Evolutionary conservation across 2,113 vertebrate genomes (phyloP), one percentile per base, ranked within the genome.

Genomic region (Trogon melanurus): DNA sequence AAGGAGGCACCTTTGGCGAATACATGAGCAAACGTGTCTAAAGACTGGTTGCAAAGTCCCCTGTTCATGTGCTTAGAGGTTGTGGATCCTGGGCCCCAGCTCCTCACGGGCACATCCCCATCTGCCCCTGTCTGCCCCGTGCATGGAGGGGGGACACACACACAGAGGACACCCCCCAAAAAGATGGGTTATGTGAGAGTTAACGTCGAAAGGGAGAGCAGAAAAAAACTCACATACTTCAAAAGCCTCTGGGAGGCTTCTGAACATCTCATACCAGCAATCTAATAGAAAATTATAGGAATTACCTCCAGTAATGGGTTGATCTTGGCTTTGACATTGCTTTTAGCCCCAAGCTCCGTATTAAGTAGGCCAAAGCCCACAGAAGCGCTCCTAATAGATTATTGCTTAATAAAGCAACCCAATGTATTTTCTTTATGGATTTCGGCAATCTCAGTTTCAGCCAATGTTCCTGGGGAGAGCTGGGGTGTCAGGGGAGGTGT

Each of bases 21-120:
- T 72, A 12, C 96, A 54, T 50, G 96, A 96, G 71, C 82, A 85
- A 95, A 95, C 96, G 48, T 27, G 94, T 82, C 90, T 89, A 61
- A 88, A 50, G 5, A 54, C 62, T 88, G 89, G 44, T 64, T 96
- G 92, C 78, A 71, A 73, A 62, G 94, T 91, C 66, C 90, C 88
- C 27, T 23, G 36, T 36, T 36, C 36, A 36, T n/a, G 47, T 11
- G 30, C 70, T 71, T 14, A 30, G 72, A 32, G 8, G 5, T 7
- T 0, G 0, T 0, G 0, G 84, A 88, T 41, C 66, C 50, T 2
- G 0, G 23, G 79, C 91, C 93, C 88, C 69, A 57, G 29, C 76
- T 80, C 60, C 57, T 70, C 41, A 14, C 0, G 2, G 66, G 71
- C 85, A 60, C 3, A n/a, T 85, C 85, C 85, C 53, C 6, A 4